phyloP scores from a whole-genome alignment of 2,113 vertebrate species.

The Hemichromis elongatus region DNA sequence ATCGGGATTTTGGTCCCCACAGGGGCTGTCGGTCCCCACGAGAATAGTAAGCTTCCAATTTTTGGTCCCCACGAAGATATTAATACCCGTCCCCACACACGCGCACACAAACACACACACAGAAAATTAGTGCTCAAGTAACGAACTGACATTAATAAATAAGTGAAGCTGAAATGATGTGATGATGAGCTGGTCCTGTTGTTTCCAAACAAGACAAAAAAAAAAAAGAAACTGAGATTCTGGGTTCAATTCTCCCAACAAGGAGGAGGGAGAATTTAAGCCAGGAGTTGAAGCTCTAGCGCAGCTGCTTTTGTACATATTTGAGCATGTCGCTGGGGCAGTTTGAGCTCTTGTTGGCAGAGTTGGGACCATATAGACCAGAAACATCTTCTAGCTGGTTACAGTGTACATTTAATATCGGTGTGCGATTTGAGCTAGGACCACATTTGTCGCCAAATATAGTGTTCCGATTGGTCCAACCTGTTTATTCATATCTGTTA shows the following conservation, averaged over 20 bases:
- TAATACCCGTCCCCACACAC: too few relatives aligned
- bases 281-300: neutral
- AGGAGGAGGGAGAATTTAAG: neutral
- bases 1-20: too few relatives aligned
- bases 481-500: neutral
- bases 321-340: neutral
- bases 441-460: neutral
- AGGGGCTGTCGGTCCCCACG: too few relatives aligned
- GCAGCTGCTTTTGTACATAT: neutral
- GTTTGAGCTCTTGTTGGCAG: neutral
- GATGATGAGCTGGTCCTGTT: too few relatives aligned
- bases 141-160: too few relatives aligned
- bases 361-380: neutral
- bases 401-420: neutral
- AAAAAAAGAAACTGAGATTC: neutral
- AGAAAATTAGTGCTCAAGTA: too few relatives aligned
- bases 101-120: too few relatives aligned
- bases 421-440: accelerated
- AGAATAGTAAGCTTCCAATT: too few relatives aligned
- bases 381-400: neutral
- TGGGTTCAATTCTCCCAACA: neutral
- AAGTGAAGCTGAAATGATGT: too few relatives aligned
- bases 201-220: neutral
- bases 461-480: neutral
- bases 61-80: too few relatives aligned